phyloP scores from a whole-genome alignment of 2,888 invertebrate species.

The Thecophora atra region DNA sequence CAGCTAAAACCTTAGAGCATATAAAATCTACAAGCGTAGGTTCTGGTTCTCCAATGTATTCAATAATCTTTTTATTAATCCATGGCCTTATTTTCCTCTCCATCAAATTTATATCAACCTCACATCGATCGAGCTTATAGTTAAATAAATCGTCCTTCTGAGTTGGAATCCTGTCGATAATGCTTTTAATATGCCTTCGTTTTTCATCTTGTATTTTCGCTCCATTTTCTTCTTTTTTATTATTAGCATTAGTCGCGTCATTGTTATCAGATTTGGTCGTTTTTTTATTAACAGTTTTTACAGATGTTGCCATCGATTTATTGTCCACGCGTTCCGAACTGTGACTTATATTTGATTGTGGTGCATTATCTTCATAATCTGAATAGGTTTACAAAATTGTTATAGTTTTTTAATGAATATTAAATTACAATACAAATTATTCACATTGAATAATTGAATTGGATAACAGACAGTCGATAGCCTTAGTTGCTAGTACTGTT shows the following conservation, averaged over 20 bases:
- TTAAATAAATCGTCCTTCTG: constrained; percentile 96
- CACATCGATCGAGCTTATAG: constrained; percentile 91
- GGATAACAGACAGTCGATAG: no score
- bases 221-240: constrained; percentile 71
- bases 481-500: no score
- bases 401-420: no score
- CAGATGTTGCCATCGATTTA: constrained; percentile 29
- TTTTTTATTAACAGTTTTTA: constrained; percentile 48
- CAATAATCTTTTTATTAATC: constrained; percentile 99
- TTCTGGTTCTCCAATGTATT: constrained; percentile 99
- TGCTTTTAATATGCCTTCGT: constrained; percentile 92
- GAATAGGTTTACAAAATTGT: background rate
- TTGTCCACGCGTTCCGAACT: constrained; percentile 18
- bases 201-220: constrained; percentile 90
- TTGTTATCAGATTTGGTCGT: constrained; percentile 56
- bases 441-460: no score
- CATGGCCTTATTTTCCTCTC: constrained; percentile 97
- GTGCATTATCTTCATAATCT: constrained; percentile 6
- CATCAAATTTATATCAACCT: constrained; percentile 82
- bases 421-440: no score
- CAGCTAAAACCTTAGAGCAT: constrained; percentile 95
- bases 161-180: constrained; percentile 98
- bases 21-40: constrained; percentile 99
- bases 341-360: constrained; percentile 16
- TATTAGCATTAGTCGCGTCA: constrained; percentile 58